A percentile compares a stretch with the other conserved stretches of the same genome.
phyloP scores from a whole-genome alignment of 2,888 invertebrate species.

The Drosophila colorata region DNA sequence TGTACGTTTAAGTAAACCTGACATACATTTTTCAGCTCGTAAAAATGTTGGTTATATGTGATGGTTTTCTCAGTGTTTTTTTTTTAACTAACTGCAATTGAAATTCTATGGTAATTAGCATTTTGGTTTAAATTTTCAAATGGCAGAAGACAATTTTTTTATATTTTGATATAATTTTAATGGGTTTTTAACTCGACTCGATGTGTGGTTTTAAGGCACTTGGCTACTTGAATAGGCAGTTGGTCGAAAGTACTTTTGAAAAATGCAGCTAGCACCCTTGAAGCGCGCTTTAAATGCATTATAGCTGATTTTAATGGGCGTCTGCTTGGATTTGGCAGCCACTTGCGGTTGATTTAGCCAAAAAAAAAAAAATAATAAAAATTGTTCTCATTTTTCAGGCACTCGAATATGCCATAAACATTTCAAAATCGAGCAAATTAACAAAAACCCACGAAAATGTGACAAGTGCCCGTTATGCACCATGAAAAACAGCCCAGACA shows the following conservation, averaged over 20 bases:
- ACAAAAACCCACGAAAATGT: slow-evolving; percentile 36
- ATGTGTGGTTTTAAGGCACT: background rate
- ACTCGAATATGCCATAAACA: slow-evolving; percentile 44
- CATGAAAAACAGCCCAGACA: slow-evolving; percentile 16
- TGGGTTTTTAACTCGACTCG: too few species aligned
- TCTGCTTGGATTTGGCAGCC: slow-evolving; percentile 23
- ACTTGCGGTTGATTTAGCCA: slow-evolving; percentile 23
- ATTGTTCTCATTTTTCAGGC: slow-evolving; percentile 23
- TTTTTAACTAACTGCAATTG: too few species aligned
- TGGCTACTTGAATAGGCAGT: background rate
- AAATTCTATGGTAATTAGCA: too few species aligned
- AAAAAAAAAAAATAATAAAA: slow-evolving; percentile 3
- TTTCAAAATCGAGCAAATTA: slow-evolving; percentile 33
- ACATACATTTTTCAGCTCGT: too few species aligned
- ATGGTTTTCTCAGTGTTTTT: too few species aligned
- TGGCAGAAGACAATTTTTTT: too few species aligned
- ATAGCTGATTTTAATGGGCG: slow-evolving; percentile 26
- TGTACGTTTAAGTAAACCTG: too few species aligned
- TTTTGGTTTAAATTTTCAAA: too few species aligned
- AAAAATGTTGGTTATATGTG: too few species aligned
- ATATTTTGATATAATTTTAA: too few species aligned
- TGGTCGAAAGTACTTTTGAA: too few species aligned
- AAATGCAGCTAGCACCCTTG: background rate
- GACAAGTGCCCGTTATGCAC: slow-evolving; percentile 33
- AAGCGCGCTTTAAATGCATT: slow-evolving; percentile 3